Base-by-base conservation (phyloP, 2,113 vertebrate species). In the Todiramphus chloris region DNA sequence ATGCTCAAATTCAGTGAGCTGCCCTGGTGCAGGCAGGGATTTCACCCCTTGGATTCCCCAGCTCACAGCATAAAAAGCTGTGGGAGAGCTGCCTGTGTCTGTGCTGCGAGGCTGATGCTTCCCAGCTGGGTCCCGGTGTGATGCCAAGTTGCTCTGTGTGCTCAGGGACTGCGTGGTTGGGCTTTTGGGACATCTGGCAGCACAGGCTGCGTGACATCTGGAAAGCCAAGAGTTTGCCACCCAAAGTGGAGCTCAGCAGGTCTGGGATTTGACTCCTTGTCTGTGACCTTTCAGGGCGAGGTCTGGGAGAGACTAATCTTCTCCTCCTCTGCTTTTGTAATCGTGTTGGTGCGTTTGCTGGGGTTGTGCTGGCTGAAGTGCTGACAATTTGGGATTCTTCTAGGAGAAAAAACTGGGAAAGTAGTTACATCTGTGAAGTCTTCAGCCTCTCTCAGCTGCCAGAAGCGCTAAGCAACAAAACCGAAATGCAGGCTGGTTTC, bases 401-500 rank as follows among this genome's bases (percentile, higher is more conserved):
- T 28, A 62, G 72, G 64, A 81, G 80, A 56, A 69, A 76, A 92
- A 93, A 31, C 86, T 86, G 72, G 33, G 37, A 44, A 95, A 94
- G 82, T 1, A 88, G 81, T 88, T 83, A 88, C 83, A 83, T 88
- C 88, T 87, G 85, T 55, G 89, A 59, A 93, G 72, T 37, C 60
- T 92, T 63, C n/a, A 74, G 85, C 79, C 72, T 53, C 20, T 53
- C 82, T 59, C 15, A 2, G 90, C 94, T 91, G 95, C 95, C 86
- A 94, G 8, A 73, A 83, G 44, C 2, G 5, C 30, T 53, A 68
- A 90, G 73, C 9, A 66, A 58, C 70, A 67, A 78, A 91, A 16
- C n/a, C 2, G 3, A 69, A 63, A 13, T 0, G 2, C 0, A 0
- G 44, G 35, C 63, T 81, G 68, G 13, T 86, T 83, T 83, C 53